Percentiles rank a stretch among this genome's conserved stretches.
Conservation (phyloP, 2,797 vertebrate genomes). For the Florisuga fusca region DNA sequence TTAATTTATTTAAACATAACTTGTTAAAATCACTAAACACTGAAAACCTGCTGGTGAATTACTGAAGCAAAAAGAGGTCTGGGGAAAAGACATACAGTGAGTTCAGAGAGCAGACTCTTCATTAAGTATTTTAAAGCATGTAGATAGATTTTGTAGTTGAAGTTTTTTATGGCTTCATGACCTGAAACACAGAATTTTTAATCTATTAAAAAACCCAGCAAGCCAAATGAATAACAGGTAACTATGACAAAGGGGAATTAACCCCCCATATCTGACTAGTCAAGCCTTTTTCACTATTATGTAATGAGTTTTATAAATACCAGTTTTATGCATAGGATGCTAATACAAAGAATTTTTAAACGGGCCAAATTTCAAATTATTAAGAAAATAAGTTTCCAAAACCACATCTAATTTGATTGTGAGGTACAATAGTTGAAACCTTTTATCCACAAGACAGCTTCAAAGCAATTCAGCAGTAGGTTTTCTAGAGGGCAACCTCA, state of each 20-base stretch:
- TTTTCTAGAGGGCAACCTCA: conserved; percentile 75
- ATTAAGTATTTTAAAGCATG: not conserved
- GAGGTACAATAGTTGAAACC: conserved; percentile 19
- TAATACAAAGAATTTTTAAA: conserved; percentile 64
- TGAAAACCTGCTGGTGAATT: conserved; percentile 85
- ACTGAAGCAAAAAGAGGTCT: conserved; percentile 74
- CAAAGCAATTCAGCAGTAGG: conserved; percentile 83
- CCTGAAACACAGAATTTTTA: conserved; percentile 29
- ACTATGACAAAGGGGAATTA: not conserved
- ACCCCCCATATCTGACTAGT: not conserved
- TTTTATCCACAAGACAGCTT: conserved; percentile 70
- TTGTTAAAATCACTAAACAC: not conserved
- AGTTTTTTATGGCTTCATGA: not conserved
- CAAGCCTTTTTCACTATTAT: conserved; percentile 31
- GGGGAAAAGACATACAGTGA: not conserved
- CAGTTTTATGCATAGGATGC: not conserved
- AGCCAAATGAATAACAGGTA: conserved; percentile 35
- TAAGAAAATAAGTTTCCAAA: conserved; percentile 43
- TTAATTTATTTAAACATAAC: not conserved
- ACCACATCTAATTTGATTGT: conserved; percentile 30
- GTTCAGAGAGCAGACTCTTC: conserved; percentile 7
- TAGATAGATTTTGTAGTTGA: not conserved
- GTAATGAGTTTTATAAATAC: conserved; percentile 17
- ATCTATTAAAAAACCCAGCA: conserved; percentile 45
- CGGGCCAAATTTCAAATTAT: conserved; percentile 67